Conservation (phyloP, 2,888 invertebrate species). For the Entomobrya multifasciata region DNA sequence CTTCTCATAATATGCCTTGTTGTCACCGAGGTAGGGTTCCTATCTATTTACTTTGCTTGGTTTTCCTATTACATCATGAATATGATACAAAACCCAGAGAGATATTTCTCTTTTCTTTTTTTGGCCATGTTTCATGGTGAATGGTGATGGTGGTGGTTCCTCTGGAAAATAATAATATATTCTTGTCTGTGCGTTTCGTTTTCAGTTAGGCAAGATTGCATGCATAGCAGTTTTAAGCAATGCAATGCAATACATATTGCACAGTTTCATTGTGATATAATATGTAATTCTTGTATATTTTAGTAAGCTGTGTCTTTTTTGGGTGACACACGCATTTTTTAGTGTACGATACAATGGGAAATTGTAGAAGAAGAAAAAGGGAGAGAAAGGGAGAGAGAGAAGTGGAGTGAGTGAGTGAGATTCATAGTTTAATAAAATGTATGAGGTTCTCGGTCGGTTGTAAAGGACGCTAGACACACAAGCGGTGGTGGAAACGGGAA, state of each 20-base stretch:
- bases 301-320: not conserved
- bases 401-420: conserved; percentile 3
- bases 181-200: conserved; percentile 7
- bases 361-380: not conserved
- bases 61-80: conserved; percentile 38
- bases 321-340: not conserved
- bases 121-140: too few species aligned
- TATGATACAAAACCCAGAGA: conserved; percentile 37
- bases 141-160: not conserved
- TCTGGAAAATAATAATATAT: conserved; percentile 3
- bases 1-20: conserved; percentile 19
- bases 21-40: conserved; percentile 57
- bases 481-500: conserved; percentile 37
- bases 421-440: conserved; percentile 7
- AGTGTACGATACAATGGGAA: not conserved
- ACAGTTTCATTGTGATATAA: not conserved
- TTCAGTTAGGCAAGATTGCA: not conserved
- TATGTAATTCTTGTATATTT: not conserved
- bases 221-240: not conserved
- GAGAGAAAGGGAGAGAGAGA: not conserved
- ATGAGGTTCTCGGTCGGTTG: not conserved
- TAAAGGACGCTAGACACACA: conserved; percentile 33
- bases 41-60: not conserved
- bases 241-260: too few species aligned
- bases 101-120: conserved; percentile 24